Evolutionary conservation across 2,113 vertebrate genomes (phyloP).

Genomic region (Phaethornis superciliosus): DNA sequence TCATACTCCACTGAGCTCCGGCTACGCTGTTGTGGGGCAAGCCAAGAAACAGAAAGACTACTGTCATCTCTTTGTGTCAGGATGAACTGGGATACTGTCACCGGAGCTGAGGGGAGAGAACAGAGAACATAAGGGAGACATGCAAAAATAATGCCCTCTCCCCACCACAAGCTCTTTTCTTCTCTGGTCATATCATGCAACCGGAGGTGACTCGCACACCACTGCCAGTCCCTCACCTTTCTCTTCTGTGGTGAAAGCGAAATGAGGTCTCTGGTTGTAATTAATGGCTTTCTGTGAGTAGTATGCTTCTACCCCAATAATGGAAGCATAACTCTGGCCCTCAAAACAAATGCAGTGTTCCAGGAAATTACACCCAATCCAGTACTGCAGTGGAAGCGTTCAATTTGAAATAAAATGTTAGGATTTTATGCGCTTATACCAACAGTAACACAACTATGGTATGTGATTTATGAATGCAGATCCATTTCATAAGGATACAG

Average conservation of each 20-base stretch:
- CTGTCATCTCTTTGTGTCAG: constrained; percentile 62
- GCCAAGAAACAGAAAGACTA: constrained; percentile 71
- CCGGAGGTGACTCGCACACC: constrained; percentile 38
- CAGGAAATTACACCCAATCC: background rate
- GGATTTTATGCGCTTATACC: background rate
- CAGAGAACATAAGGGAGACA: background rate
- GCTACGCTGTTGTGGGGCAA: constrained; percentile 58
- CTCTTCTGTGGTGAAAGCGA: background rate
- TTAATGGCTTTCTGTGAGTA: background rate
- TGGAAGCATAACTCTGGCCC: background rate
- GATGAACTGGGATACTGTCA: constrained; percentile 29
- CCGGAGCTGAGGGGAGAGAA: constrained; percentile 41
- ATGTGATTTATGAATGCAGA: background rate
- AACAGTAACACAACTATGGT: background rate
- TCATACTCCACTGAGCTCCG: constrained; percentile 63
- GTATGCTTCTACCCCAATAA: background rate
- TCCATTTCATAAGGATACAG: background rate
- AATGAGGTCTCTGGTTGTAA: background rate
- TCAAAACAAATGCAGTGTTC: background rate
- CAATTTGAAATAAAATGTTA: background rate
- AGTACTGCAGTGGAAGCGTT: background rate
- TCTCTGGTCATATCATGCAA: constrained; percentile 34
- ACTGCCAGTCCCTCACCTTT: constrained; percentile 20
- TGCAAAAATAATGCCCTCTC: background rate
- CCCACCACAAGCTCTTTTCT: background rate